Evolutionary conservation across 2,113 vertebrate genomes (phyloP).

Genomic region (Verasper variegatus): DNA sequence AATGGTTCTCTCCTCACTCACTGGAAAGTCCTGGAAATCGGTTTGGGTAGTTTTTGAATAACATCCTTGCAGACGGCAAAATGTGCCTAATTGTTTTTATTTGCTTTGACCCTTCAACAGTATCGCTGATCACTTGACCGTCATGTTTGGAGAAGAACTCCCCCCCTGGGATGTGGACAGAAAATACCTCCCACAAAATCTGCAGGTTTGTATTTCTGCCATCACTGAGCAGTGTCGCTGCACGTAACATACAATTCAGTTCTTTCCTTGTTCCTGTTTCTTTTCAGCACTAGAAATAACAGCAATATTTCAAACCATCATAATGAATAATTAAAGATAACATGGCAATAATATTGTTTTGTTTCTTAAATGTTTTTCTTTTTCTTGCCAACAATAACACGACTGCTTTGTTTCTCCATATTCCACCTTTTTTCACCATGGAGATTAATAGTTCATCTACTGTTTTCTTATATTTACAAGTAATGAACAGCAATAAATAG

Average conservation of each 20-base stretch:
- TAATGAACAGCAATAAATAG: too few relatives aligned
- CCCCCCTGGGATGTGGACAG: constrained; percentile 92
- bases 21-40: too few relatives aligned
- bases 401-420: too few relatives aligned
- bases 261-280: background rate
- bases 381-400: background rate
- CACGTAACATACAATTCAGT: background rate
- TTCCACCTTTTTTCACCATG: background rate
- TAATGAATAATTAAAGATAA: background rate
- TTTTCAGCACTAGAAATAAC: background rate
- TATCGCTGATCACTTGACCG: constrained; percentile 90
- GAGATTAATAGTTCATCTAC: background rate
- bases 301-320: background rate
- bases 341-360: too few relatives aligned
- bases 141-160: constrained; percentile 92
- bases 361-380: background rate
- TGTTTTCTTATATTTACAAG: background rate
- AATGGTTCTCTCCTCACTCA: too few relatives aligned
- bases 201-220: constrained; percentile 84
- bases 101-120: constrained; percentile 68
- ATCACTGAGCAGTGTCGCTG: background rate
- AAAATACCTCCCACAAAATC: constrained; percentile 87
- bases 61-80: background rate
- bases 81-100: background rate
- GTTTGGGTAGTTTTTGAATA: background rate